A percentile compares a stretch with the other conserved stretches of the same genome.
Conservation (phyloP, 2,888 invertebrate genomes). For the Eupithecia insigniata region DNA sequence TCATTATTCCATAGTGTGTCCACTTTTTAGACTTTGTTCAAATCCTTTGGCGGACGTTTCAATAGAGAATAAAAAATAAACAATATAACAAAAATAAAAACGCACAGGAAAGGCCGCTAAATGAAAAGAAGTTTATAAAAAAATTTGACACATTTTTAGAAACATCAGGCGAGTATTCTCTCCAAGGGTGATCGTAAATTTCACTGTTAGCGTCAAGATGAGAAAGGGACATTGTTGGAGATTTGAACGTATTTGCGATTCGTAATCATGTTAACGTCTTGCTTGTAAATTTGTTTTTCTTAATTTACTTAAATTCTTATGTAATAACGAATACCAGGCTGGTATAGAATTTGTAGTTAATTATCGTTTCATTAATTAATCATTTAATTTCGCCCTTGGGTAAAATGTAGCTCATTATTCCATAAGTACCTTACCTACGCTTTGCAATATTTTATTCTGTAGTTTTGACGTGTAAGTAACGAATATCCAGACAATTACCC, state of each 20-base stretch:
- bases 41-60: constrained; percentile 76
- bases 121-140: constrained; percentile 83
- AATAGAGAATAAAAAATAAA: constrained; percentile 80
- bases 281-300: background rate
- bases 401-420: too few relatives aligned
- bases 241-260: constrained; percentile 68
- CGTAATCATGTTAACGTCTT: constrained; percentile 4
- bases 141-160: constrained; percentile 85
- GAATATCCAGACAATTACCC: too few relatives aligned
- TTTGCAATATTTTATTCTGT: too few relatives aligned
- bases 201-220: constrained; percentile 78
- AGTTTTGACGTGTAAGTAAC: too few relatives aligned
- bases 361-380: too few relatives aligned
- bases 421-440: too few relatives aligned
- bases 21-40: constrained; percentile 66
- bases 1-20: constrained; percentile 68
- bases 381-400: too few relatives aligned
- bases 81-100: constrained; percentile 73
- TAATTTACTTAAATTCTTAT: too few relatives aligned
- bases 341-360: background rate
- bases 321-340: background rate
- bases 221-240: constrained; percentile 82
- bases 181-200: constrained; percentile 79
- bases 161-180: constrained; percentile 81
- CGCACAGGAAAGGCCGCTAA: constrained; percentile 79